Evolutionary conservation across 2,113 vertebrate genomes (phyloP).

Genomic region (Limnothrissa miodon): DNA sequence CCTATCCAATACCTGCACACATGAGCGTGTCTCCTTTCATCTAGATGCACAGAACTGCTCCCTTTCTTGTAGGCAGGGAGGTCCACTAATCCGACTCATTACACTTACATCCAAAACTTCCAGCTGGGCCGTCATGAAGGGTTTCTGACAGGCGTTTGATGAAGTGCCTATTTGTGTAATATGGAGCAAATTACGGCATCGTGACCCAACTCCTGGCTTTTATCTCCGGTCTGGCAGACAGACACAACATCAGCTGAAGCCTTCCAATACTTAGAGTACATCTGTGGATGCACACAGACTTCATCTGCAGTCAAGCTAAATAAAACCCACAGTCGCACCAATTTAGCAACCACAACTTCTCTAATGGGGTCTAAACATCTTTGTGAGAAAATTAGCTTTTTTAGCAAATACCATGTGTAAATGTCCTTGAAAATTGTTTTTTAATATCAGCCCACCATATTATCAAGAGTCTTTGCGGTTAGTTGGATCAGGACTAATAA

Average conservation of each 20-base stretch:
- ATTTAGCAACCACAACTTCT: not conserved
- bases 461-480: not conserved
- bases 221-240: not conserved
- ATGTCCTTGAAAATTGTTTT: not conserved
- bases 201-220: not conserved
- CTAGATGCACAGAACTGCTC: not conserved
- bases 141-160: not conserved
- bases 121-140: not conserved
- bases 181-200: not conserved
- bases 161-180: not conserved
- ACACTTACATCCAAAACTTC: not conserved
- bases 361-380: not conserved
- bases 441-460: not conserved
- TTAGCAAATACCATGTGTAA: not conserved
- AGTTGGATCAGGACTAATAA: not conserved
- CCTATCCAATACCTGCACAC: not conserved
- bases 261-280: not conserved
- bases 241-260: not conserved
- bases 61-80: not conserved
- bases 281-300: not conserved
- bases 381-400: not conserved
- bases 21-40: not conserved
- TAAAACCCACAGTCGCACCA: not conserved
- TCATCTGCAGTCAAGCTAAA: not conserved
- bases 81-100: not conserved